Evolutionary conservation across 2,888 invertebrate genomes (phyloP).

Genomic region (Spialia ferax): DNA sequence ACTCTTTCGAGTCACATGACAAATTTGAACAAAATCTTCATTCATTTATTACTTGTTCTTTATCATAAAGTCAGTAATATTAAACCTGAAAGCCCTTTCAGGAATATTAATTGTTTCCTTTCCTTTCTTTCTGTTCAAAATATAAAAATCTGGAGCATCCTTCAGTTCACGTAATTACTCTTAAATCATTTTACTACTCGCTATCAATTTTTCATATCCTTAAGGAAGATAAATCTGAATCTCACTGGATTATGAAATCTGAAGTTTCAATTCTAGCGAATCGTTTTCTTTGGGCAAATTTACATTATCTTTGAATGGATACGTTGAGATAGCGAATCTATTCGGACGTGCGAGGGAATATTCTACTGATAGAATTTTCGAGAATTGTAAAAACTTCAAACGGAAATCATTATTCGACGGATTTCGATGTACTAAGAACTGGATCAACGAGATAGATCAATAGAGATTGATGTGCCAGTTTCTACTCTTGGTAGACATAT

Average conservation of each 20-base stretch:
- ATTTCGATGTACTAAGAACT: background rate
- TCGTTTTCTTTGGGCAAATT: conserved; percentile 42
- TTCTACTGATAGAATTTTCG: conserved; percentile 5
- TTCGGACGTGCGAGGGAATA: conserved; percentile 3
- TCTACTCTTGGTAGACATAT: no score
- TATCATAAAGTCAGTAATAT: background rate
- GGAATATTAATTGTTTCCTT: background rate
- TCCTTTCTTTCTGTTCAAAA: conserved; percentile 4
- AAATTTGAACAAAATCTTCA: no score
- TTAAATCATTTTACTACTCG: conserved; percentile 15
- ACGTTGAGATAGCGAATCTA: conserved; percentile 10
- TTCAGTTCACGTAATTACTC: conserved; percentile 6
- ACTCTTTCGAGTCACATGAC: no score
- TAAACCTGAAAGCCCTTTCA: background rate
- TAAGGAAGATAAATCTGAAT: conserved; percentile 24
- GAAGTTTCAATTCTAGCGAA: conserved; percentile 24
- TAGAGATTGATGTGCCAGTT: background rate
- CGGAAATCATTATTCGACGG: background rate
- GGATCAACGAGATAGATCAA: background rate
- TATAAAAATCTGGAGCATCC: conserved; percentile 2
- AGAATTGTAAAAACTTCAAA: background rate
- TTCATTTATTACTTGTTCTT: no score
- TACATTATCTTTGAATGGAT: conserved; percentile 40
- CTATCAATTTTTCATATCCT: conserved; percentile 6
- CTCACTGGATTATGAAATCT: conserved; percentile 12